These are phyloP conservation scores for Zele albiditarsus DNA, from an alignment of 2,888 invertebrate species.

Conservation along the genomic window DNA sequence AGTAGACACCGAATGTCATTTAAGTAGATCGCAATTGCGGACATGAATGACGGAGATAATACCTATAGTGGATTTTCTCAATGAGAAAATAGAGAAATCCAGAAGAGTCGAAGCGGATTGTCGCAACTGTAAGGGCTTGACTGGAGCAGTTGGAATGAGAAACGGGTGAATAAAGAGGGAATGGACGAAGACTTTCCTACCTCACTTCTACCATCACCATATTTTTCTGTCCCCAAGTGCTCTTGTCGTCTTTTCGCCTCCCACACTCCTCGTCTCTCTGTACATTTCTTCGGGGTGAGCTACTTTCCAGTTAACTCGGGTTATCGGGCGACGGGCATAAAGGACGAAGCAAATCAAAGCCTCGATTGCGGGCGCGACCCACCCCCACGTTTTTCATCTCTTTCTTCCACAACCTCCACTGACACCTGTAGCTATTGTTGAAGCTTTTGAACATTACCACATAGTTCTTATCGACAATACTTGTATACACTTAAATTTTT, in stretches of 20 bases:
- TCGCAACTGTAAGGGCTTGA: neutral
- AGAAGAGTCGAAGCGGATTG: conserved; percentile 24
- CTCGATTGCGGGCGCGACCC: conserved; percentile 25
- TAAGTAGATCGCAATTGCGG: neutral
- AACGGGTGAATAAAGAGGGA: conserved; percentile 21
- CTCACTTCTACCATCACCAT: neutral
- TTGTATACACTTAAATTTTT: neutral
- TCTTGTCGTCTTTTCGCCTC: neutral
- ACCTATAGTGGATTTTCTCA: neutral
- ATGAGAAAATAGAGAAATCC: conserved; percentile 17
- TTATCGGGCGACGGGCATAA: conserved; percentile 46
- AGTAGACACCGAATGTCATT: conserved; percentile 5
- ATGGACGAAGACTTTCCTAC: conserved; percentile 4
- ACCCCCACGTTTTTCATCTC: neutral
- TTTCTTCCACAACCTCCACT: conserved; percentile 36
- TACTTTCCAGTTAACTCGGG: conserved; percentile 53
- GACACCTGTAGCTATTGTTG: conserved; percentile 58
- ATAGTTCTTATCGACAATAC: neutral
- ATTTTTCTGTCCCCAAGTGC: neutral
- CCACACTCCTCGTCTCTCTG: neutral
- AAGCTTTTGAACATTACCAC: conserved; percentile 35
- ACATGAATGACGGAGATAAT: conserved; percentile 5
- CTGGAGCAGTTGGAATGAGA: neutral
- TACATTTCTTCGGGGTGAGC: neutral
- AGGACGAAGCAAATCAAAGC: conserved; percentile 58